Conservation (phyloP, 2,113 vertebrate genomes). For the Cercocebus atys region DNA sequence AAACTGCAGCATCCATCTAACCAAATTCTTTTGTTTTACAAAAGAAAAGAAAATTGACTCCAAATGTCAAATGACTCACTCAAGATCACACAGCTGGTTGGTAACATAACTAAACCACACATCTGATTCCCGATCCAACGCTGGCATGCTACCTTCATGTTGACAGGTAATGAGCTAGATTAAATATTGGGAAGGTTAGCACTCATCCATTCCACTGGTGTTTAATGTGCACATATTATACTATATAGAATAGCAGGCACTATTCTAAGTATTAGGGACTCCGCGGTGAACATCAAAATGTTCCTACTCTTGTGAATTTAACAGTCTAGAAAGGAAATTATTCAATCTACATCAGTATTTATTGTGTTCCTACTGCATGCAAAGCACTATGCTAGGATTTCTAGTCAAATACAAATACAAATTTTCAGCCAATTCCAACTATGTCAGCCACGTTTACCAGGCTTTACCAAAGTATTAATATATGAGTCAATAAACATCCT, state of each 20-base stretch:
- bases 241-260: background rate
- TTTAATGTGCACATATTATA: background rate
- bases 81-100: background rate
- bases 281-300: background rate
- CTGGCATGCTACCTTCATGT: background rate
- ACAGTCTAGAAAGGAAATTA: background rate
- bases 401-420: constrained; percentile 31
- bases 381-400: background rate
- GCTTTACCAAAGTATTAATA: background rate
- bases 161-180: background rate
- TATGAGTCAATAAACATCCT: too few relatives aligned
- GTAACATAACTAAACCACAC: background rate
- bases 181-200: background rate
- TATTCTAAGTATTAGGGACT: background rate
- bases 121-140: background rate
- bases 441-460: background rate
- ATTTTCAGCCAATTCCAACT: background rate
- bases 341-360: background rate
- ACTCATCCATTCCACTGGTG: background rate
- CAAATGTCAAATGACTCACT: background rate
- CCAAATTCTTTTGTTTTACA: background rate
- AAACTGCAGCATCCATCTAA: background rate
- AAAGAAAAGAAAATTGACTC: constrained; percentile 8
- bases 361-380: background rate
- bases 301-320: background rate